Evolutionary conservation across 2,888 invertebrate genomes (phyloP).

Genomic region (Agrotis puta): DNA sequence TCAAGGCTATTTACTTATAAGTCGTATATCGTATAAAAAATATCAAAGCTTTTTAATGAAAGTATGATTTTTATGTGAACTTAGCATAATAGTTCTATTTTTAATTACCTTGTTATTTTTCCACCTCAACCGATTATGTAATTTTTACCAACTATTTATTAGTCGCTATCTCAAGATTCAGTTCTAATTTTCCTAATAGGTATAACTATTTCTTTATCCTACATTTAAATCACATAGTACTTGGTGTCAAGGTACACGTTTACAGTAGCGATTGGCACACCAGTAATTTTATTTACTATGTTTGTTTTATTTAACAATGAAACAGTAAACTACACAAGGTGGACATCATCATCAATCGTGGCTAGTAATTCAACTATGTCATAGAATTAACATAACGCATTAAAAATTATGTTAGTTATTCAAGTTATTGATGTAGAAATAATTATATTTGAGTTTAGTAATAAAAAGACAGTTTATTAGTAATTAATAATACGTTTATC

Average conservation of each 20-base stretch:
- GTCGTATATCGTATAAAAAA: too few species aligned
- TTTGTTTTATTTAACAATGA: constrained; percentile 48
- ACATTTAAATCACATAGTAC: background rate
- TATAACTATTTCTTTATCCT: background rate
- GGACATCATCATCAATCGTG: constrained; percentile 22
- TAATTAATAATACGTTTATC: constrained; percentile 35
- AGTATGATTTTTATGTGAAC: too few species aligned
- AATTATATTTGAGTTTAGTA: constrained; percentile 9
- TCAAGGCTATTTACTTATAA: too few species aligned
- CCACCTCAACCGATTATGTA: too few species aligned
- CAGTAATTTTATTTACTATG: constrained; percentile 32
- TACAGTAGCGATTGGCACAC: constrained; percentile 32
- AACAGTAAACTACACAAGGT: constrained; percentile 44
- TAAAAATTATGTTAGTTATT: constrained; percentile 28
- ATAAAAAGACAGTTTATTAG: constrained; percentile 27
- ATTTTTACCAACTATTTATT: too few species aligned
- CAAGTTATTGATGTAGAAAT: constrained; percentile 6
- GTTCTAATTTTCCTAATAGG: background rate
- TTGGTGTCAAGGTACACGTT: constrained; percentile 18
- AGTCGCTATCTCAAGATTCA: too few species aligned
- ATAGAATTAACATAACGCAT: constrained; percentile 21
- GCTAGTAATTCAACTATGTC: constrained; percentile 22
- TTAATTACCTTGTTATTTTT: too few species aligned
- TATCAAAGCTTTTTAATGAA: too few species aligned
- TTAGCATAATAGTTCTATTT: too few species aligned